Evolutionary conservation across 2,113 vertebrate species (phyloP), one percentile per base, ranked within the genome.

Genomic region (Anser cygnoides): DNA sequence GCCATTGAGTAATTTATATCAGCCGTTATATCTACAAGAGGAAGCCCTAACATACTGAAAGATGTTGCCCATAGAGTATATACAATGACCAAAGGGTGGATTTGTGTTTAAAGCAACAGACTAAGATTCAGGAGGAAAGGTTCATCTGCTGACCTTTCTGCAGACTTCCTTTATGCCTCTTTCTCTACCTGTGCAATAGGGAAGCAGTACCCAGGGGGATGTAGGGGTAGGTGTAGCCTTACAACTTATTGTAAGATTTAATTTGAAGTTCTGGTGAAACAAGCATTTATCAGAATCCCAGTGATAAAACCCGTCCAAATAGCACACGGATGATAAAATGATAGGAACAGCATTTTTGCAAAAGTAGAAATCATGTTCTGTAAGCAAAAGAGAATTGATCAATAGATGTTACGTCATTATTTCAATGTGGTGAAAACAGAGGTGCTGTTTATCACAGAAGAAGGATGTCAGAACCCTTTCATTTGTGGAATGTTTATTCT

Each of bases 1-100:
- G 77, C 67, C 19, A 44, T 33, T 57, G 79, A 91, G 92, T 82
- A 66, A 65, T 92, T 95, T 25, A 91, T 28, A 67, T 86, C 88
- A 84, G 37, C 26, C 89, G 20, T 29, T 83, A 13, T 3, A 52
- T 22, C 25, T 35, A 49, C 0, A 1, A 43, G 62, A 52, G 87
- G 46, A 62, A 62, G 50, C 23, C 59, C 21, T 52, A 44, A 8
- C 2, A 7, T 61, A 57, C 18, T 33, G 33, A 46, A 66, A 43
- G 31, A 88, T 57, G 25, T 74, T 74, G 17, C 10, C 59, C 9
- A 13, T 28, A 41, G 55, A 37, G 6, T n/a, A 20, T 46, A 6
- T 35, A 77, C 3, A n/a, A 50, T 17, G 28, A 58, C 29, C 19
- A 49, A 65, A 89, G 54, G 35, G 37, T 65, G 75, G n/a, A 77